Base-by-base conservation (phyloP, 2,113 vertebrate genomes). In the Turnix velox region DNA sequence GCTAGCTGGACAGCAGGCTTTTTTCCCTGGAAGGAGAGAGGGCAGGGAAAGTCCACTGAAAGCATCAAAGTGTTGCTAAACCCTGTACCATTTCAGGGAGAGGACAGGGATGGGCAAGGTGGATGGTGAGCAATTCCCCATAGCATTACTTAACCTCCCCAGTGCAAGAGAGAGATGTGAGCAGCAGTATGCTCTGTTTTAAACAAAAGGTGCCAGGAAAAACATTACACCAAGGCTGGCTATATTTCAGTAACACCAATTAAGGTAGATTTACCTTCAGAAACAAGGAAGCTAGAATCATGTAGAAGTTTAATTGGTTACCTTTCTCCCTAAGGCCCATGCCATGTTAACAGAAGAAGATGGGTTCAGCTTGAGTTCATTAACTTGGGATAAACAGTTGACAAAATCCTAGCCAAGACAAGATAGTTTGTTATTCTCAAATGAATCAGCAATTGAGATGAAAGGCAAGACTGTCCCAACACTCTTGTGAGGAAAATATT, bases 401-500 rank as follows among this genome's bases (percentile, higher is more conserved):
- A 75, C 66, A 93, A 88, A 95, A 84, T 55, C 78, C 66, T 78
- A 51, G 85, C 40, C 66, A 91, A 91, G 35, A 23, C 55, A 62
- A 77, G 65, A 51, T 35, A 79, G 18, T 68, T 72, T 83, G 45
- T 58, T 74, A 46, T 59, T 84, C 61, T 82, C 88, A 84, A 72
- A 82, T 59, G 78, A 75, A 31, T 79, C 72, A 82, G 40, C 43
- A 78, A 46, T 5, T 72, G 48, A 82, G 39, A 17, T 54, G 59
- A 87, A 94, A 77, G 25, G 39, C 39, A 61, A 81, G 12, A 10
- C 24, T 78, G 75, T 84, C 61, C 49, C 48, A 39, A 40, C 4
- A 40, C 1, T 68, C 31, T 52, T 45, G 15, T 39, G 37, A 76
- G 58, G 15, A 76, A 79, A 75, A 61, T 57, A 82, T 66, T 90